Base-by-base conservation (phyloP, 2,113 vertebrate species). In the Sterrhoptilus dennistouni region DNA sequence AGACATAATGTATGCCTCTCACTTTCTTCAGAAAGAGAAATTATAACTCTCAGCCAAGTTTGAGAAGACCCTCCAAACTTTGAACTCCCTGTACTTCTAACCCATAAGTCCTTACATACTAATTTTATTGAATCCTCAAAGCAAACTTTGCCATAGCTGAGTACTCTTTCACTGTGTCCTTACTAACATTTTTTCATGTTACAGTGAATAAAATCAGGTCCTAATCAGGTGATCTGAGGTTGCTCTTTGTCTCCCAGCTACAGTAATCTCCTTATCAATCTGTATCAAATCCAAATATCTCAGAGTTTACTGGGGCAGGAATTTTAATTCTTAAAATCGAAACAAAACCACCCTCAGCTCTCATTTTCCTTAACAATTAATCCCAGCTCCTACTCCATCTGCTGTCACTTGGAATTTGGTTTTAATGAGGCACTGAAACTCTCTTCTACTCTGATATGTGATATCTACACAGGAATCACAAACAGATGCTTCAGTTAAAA, bases 351-450 rank as follows among this genome's bases (percentile, higher is more conserved):
- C 54, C 6, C 12, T 45, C 8, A n/a, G 33, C 27, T 87, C 65
- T 89, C 70, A 60, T 61, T 94, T 93, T 76, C 29, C n/a, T 88
- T 31, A 44, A 69, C 66, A 77, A 50, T 66, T 96, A 95, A 87
- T 89, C 83, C 83, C 66, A 81, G 57, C 20, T 95, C 53, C 31
- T 77, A 42, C 54, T 93, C 79, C 72, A 92, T 89, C 90, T 95
- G 86, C 68, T 81, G 35, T 61, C 31, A 52, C 68, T 88, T 83
- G 71, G 59, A 93, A 77, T 40, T 87, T 74, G 68, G 54, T 10
- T 93, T 88, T 70, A 88, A 87, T 2, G 15, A 95, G 45, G 50
- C 53, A 82, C n/a, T 69, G 70, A 53, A 90, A 86, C 75, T 27
- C 57, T 77, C 17, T 47, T 92, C 42, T 68, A 31, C 42, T 50